phyloP scores from a whole-genome alignment of 2,113 vertebrate genomes.

The Nesogale talazaci region DNA sequence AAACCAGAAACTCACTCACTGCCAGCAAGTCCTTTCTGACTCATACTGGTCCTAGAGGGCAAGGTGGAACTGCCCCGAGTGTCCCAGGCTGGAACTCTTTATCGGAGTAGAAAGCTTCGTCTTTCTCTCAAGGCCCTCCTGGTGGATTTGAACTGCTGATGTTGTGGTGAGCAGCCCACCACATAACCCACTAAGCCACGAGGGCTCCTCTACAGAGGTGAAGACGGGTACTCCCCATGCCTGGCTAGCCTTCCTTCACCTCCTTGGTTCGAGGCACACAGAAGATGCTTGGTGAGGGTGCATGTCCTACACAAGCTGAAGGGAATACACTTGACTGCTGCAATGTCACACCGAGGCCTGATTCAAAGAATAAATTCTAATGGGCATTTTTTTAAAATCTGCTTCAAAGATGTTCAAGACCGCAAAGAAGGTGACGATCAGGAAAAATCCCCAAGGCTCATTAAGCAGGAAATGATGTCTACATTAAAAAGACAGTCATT shows the following conservation, averaged over 20 bases:
- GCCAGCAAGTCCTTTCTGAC: too few relatives aligned
- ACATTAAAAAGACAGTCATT: not conserved
- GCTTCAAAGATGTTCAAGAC: constrained; percentile 37
- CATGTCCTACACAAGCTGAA: not conserved
- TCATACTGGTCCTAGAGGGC: too few relatives aligned
- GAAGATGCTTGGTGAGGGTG: not conserved
- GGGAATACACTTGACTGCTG: not conserved
- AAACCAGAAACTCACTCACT: too few relatives aligned
- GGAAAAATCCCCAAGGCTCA: constrained; percentile 40
- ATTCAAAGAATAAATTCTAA: constrained; percentile 33
- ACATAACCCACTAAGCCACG: too few relatives aligned
- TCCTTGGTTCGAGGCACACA: not conserved
- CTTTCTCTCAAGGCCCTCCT: too few relatives aligned
- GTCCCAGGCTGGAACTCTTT: too few relatives aligned
- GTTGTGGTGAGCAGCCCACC: too few relatives aligned
- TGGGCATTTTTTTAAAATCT: not conserved
- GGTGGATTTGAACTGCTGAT: too few relatives aligned
- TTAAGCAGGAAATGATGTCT: constrained; percentile 46
- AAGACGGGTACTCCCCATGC: not conserved
- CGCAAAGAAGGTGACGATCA: constrained; percentile 38
- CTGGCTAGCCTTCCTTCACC: not conserved
- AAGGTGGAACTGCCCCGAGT: too few relatives aligned
- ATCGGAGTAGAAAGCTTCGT: too few relatives aligned
- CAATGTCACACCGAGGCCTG: not conserved
- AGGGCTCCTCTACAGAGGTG: too few relatives aligned